Conservation (phyloP, 2,888 invertebrate species). For the Patella caerulea region DNA sequence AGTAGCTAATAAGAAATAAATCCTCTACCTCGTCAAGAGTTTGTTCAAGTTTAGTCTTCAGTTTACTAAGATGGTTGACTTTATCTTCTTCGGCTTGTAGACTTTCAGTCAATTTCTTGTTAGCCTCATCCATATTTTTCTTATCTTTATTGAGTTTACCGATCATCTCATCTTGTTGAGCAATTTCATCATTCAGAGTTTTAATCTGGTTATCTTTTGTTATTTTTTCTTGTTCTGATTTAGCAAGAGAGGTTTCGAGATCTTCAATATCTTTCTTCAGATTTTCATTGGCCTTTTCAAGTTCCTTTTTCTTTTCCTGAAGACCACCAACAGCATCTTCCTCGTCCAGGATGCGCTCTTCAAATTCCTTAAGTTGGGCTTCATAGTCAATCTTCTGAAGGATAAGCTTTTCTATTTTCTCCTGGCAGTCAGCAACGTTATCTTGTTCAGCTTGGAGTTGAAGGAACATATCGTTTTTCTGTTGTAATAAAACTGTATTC, state of each 20-base stretch:
- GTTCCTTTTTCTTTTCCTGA: constrained; percentile 95
- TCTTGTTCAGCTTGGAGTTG: constrained; percentile 94
- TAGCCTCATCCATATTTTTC: constrained; percentile 91
- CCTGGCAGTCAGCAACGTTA: constrained; percentile 90
- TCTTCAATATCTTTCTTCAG: constrained; percentile 98
- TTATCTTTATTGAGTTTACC: constrained; percentile 99
- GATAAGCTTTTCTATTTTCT: constrained; percentile 91
- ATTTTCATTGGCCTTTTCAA: constrained; percentile 93
- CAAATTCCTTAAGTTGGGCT: constrained; percentile 93
- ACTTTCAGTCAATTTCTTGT: constrained; percentile 68
- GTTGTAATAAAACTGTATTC: constrained; percentile 91
- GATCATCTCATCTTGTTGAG: constrained; percentile 97
- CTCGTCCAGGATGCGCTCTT: constrained; percentile 96
- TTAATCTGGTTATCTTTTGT: constrained; percentile 96
- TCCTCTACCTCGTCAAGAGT: constrained; percentile 85
- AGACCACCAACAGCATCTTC: constrained; percentile 97
- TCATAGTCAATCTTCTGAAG: constrained; percentile 98
- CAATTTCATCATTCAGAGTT: constrained; percentile 89
- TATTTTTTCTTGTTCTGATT: constrained; percentile 91
- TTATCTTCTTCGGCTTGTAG: constrained; percentile 93
- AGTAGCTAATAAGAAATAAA: no score
- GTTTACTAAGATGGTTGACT: constrained; percentile 99
- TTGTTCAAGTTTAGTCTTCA: constrained; percentile 97
- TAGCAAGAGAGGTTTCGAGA: constrained; percentile 85
- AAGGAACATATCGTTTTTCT: constrained; percentile 92